Evolutionary conservation across 92 coral and sea anemone species (phyloP).

Genomic region (Palythoa grandiflora): DNA sequence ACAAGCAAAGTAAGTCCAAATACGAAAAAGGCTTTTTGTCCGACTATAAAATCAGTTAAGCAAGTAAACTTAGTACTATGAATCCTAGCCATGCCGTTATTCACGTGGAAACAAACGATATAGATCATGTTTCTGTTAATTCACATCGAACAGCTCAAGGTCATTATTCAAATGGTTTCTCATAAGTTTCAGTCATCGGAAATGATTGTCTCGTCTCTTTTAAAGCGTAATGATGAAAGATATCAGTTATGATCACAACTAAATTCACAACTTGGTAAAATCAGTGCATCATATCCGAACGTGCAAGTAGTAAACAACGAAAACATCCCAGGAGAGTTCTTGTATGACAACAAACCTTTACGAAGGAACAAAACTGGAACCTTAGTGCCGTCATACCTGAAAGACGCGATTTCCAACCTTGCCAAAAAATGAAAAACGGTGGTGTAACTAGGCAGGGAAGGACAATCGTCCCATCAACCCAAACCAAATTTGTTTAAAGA

Average conservation of each 20-base stretch:
- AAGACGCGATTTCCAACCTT: constrained; percentile 37
- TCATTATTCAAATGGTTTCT: constrained; percentile 25
- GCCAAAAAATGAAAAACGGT: not conserved
- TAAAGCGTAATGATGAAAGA: constrained; percentile 21
- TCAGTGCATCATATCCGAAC: constrained; percentile 29
- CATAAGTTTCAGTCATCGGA: constrained; percentile 49
- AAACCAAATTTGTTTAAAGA: not conserved
- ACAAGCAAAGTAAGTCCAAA: not conserved
- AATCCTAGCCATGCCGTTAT: constrained; percentile 6
- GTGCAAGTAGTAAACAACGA: constrained; percentile 54
- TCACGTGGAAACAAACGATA: constrained; percentile 55
- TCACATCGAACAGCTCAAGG: constrained; percentile 26
- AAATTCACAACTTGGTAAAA: constrained; percentile 6
- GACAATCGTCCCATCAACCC: not conserved
- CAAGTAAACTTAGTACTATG: not conserved
- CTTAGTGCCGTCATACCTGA: constrained; percentile 47
- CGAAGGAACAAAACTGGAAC: constrained; percentile 32
- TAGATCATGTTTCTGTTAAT: constrained; percentile 24
- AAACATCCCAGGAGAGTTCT: constrained; percentile 8
- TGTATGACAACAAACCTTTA: constrained; percentile 37
- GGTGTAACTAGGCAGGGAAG: constrained; percentile 6
- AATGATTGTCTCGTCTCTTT: constrained; percentile 18
- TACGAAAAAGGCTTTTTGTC: not conserved
- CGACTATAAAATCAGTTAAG: constrained; percentile 24
- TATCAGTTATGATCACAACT: constrained; percentile 1